phyloP scores from a whole-genome alignment of 37 sponge, comb jelly and placozoan species.

The Mnemiopsis leidyi region DNA sequence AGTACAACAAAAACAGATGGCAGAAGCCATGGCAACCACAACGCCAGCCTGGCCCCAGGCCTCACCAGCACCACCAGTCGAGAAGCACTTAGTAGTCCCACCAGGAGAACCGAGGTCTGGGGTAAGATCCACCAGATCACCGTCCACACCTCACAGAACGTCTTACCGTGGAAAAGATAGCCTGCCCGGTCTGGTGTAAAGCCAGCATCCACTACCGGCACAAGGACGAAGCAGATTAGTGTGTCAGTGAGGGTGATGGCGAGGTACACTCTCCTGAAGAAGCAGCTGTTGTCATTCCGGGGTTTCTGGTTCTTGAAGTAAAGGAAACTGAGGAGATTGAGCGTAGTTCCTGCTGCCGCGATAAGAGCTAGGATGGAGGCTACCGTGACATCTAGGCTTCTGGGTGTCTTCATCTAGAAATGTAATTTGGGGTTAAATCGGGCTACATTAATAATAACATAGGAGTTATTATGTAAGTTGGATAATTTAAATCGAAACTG shows the following conservation, averaged over 20 bases:
- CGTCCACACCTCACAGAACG: background rate
- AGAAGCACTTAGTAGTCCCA: background rate
- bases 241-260: background rate
- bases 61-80: background rate
- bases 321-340: background rate
- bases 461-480: too few relatives aligned
- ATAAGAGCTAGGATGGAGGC: background rate
- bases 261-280: slow-evolving; percentile 13
- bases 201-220: background rate
- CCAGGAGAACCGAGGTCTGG: background rate
- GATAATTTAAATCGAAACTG: too few relatives aligned
- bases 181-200: background rate
- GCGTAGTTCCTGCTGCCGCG: background rate
- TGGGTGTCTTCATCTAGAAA: background rate
- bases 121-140: background rate
- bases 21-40: background rate
- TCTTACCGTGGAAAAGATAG: background rate
- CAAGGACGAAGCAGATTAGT: background rate
- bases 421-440: too few relatives aligned
- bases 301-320: background rate
- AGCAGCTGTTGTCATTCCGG: background rate
- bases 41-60: background rate
- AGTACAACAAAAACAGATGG: background rate
- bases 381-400: background rate
- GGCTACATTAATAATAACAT: too few relatives aligned